These are phyloP conservation scores for Seriola aureovittata DNA, from an alignment of 2,113 vertebrate genomes.

Conservation along the genomic window DNA sequence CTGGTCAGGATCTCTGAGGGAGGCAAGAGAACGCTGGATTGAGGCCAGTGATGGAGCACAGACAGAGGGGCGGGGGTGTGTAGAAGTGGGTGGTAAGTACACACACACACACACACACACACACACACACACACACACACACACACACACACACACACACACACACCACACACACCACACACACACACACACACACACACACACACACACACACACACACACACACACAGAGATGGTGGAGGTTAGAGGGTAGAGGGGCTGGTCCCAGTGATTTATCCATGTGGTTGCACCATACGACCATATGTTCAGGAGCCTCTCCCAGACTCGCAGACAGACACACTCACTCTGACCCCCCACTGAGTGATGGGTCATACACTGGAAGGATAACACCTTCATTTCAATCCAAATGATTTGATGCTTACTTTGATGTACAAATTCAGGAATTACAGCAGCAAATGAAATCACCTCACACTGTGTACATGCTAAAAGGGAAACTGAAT, in stretches of 20 bases:
- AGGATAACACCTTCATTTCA: slow-evolving; percentile 19
- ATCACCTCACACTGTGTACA: not conserved
- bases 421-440: not conserved
- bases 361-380: not conserved
- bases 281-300: slow-evolving; percentile 60
- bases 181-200: slow-evolving; percentile 5
- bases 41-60: slow-evolving; percentile 49
- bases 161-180: slow-evolving; percentile 7
- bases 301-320: slow-evolving; percentile 58
- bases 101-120: slow-evolving; percentile 7
- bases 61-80: slow-evolving; percentile 26
- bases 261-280: slow-evolving; percentile 67
- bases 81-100: slow-evolving; percentile 51
- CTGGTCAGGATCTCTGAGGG: slow-evolving; percentile 57
- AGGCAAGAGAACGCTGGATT: slow-evolving; percentile 42
- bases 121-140: slow-evolving; percentile 21
- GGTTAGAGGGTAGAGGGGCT: slow-evolving; percentile 55
- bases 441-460: not conserved
- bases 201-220: slow-evolving; percentile 16
- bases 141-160: slow-evolving; percentile 8
- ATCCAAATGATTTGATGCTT: not conserved
- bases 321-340: slow-evolving; percentile 47
- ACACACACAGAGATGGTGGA: slow-evolving; percentile 12
- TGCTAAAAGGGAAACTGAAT: not conserved
- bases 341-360: slow-evolving; percentile 37